Evolutionary conservation across 2,888 invertebrate species (phyloP).

Genomic region (Stictocephala bisonia): DNA sequence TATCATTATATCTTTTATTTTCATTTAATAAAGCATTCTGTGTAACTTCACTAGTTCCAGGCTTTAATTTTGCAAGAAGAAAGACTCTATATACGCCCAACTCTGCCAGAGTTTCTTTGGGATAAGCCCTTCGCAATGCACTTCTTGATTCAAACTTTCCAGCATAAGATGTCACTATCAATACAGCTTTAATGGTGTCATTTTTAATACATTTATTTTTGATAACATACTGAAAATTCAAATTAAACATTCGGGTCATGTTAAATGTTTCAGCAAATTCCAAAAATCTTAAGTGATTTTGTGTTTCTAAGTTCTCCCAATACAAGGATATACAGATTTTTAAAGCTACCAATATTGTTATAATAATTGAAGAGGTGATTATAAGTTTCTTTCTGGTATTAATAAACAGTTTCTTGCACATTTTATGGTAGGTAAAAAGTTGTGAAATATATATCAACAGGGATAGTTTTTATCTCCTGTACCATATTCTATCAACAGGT

Average conservation of each 20-base stretch:
- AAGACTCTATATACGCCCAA: constrained; percentile 76
- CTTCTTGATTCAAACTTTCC: constrained; percentile 77
- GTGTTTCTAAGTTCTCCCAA: too few relatives aligned
- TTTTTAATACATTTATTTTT: constrained; percentile 33
- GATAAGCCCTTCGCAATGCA: constrained; percentile 76
- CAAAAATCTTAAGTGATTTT: constrained; percentile 4
- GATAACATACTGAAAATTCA: constrained; percentile 21
- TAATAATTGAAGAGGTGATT: too few relatives aligned
- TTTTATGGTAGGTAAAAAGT: too few relatives aligned
- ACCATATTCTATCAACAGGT: too few relatives aligned
- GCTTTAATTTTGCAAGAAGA: constrained; percentile 73
- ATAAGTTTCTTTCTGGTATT: too few relatives aligned
- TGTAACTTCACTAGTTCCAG: constrained; percentile 62
- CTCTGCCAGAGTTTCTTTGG: constrained; percentile 68
- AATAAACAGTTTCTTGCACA: too few relatives aligned
- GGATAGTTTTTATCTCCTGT: too few relatives aligned
- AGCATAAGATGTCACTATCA: constrained; percentile 81
- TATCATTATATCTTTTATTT: constrained; percentile 72
- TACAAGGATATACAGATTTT: too few relatives aligned
- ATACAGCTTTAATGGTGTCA: constrained; percentile 49
- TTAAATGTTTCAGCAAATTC: constrained; percentile 4
- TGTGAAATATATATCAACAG: too few relatives aligned
- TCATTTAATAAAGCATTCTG: constrained; percentile 74
- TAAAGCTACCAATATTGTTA: too few relatives aligned
- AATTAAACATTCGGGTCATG: constrained; percentile 1